These are phyloP conservation scores for Anthrax anthrax DNA, from an alignment of 2,888 invertebrate genomes.

Conservation along the genomic window DNA sequence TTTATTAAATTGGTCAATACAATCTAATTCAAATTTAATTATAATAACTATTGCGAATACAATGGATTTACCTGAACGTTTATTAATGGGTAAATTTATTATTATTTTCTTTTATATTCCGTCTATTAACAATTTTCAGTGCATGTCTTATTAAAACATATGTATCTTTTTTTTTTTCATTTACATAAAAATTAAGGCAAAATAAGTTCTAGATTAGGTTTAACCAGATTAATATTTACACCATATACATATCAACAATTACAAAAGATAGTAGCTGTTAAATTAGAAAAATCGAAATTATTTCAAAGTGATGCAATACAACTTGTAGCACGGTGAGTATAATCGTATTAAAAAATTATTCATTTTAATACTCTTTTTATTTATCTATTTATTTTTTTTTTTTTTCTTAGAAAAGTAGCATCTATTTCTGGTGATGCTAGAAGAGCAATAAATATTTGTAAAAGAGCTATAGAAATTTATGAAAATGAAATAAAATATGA, in stretches of 20 bases:
- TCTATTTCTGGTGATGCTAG: constrained; percentile 94
- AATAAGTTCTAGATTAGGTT: constrained; percentile 56
- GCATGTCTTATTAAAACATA: too few relatives aligned
- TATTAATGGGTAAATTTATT: constrained; percentile 54
- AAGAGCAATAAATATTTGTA: constrained; percentile 84
- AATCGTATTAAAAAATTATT: neutral
- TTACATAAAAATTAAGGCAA: constrained; percentile 27
- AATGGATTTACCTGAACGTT: constrained; percentile 91
- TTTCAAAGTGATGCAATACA: constrained; percentile 84
- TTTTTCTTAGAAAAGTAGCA: constrained; percentile 65
- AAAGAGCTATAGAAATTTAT: constrained; percentile 67
- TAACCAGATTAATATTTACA: constrained; percentile 80
- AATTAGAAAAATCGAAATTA: constrained; percentile 50
- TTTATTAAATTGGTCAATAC: constrained; percentile 89
- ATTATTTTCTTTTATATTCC: neutral
- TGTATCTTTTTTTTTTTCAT: constrained; percentile 1
- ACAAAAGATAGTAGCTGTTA: constrained; percentile 60
- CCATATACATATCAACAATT: constrained; percentile 85
- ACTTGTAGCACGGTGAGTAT: constrained; percentile 62
- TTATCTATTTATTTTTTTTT: too few relatives aligned
- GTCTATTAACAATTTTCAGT: too few relatives aligned
- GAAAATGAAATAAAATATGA: constrained; percentile 16
- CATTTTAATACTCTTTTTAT: too few relatives aligned
- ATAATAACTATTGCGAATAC: constrained; percentile 97
- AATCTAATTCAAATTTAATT: constrained; percentile 58